A percentile compares a stretch with the other conserved stretches of the same genome.
phyloP scores from a whole-genome alignment of 1,140 invertebrate species.

The Phymastichus coffea region DNA sequence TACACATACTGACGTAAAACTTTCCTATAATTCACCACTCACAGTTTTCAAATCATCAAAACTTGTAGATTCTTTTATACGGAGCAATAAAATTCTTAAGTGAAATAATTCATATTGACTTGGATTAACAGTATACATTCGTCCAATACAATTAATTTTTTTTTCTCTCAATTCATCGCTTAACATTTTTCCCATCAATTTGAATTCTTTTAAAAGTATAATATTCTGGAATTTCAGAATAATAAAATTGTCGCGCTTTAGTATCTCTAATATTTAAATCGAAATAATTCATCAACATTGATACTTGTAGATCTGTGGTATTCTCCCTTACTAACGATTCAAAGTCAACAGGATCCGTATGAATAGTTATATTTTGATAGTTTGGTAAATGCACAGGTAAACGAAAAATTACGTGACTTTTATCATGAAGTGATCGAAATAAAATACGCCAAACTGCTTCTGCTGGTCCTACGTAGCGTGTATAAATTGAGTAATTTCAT shows the following conservation, averaged over 20 bases:
- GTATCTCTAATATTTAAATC: constrained; percentile 20
- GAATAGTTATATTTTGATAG: constrained; percentile 6
- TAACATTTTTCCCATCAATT: not conserved
- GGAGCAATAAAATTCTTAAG: no score
- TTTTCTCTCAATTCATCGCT: constrained; percentile 11
- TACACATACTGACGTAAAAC: constrained; percentile 38
- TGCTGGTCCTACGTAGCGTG: constrained; percentile 6
- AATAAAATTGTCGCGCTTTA: no score
- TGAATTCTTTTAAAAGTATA: constrained; percentile 19
- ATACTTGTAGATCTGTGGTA: no score
- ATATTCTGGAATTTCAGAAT: constrained; percentile 22
- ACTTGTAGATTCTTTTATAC: constrained; percentile 34
- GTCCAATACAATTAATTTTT: constrained; percentile 9
- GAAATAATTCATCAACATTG: not conserved
- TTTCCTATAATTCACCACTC: constrained; percentile 33
- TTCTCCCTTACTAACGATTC: not conserved
- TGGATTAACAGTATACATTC: constrained; percentile 38
- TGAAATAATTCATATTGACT: no score
- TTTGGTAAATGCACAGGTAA: constrained; percentile 10
- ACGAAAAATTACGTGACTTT: not conserved
- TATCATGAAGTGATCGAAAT: constrained; percentile 3
- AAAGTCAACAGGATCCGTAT: not conserved
- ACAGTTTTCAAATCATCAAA: constrained; percentile 39
- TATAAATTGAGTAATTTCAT: constrained; percentile 9
- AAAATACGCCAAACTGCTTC: constrained; percentile 14